Conservation (phyloP, 1,140 invertebrate species). For the Lepidurus couesii region DNA sequence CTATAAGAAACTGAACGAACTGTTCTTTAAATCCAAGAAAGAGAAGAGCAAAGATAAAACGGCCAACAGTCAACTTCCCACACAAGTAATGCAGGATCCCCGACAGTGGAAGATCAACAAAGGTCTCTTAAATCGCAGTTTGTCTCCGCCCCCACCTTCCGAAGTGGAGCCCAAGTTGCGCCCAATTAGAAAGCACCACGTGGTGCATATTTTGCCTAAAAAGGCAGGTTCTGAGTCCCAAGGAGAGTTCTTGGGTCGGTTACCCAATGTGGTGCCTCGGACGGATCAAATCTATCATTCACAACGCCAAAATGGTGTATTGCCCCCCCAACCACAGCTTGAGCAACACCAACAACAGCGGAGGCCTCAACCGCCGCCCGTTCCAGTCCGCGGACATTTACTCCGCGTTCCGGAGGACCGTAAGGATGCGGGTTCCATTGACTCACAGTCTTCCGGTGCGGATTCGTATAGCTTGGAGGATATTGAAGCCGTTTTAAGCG, state of each 20-base stretch:
- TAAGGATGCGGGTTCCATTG: not conserved
- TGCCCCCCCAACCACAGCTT: not conserved
- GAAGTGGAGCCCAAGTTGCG: slow-evolving; percentile 35
- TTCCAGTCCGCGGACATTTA: not conserved
- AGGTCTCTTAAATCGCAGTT: slow-evolving; percentile 31
- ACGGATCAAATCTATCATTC: slow-evolving; percentile 31
- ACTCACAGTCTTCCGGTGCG: slow-evolving; percentile 33
- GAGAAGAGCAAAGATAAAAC: slow-evolving; percentile 47
- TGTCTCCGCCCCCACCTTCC: slow-evolving; percentile 34
- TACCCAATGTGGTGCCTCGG: slow-evolving; percentile 32
- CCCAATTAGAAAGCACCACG: slow-evolving; percentile 23
- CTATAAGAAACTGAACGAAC: slow-evolving; percentile 61
- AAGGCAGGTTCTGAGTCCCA: slow-evolving; percentile 6
- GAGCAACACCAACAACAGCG: not conserved
- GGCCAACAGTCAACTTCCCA: slow-evolving; percentile 42
- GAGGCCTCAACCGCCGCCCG: not conserved
- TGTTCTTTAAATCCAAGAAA: slow-evolving; percentile 46
- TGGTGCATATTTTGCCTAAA: slow-evolving; percentile 30
- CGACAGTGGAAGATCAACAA: slow-evolving; percentile 24
- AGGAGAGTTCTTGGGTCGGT: slow-evolving; percentile 7
- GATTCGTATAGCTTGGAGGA: slow-evolving; percentile 59
- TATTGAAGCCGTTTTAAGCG: slow-evolving; percentile 55
- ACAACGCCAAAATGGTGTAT: not conserved
- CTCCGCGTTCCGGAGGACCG: slow-evolving; percentile 24
- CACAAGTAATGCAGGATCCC: not conserved